Conservation (phyloP, 1,140 invertebrate species). For the Brachionus manjavacas region DNA sequence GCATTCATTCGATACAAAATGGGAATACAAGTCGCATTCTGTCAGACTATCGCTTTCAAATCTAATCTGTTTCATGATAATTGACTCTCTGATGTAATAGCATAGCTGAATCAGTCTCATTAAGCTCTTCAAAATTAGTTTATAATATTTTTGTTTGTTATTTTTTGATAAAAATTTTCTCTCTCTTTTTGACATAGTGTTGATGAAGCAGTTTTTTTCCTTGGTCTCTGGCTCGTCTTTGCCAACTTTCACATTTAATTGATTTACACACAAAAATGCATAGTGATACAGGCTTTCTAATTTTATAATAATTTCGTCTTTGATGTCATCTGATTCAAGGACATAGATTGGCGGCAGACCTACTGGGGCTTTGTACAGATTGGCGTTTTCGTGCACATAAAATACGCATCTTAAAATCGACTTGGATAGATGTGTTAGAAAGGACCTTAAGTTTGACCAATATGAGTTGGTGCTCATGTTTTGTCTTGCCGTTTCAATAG, state of each 20-base stretch:
- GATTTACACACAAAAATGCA: neutral
- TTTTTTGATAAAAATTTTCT: neutral
- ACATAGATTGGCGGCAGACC: conserved; percentile 7
- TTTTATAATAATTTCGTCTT: neutral
- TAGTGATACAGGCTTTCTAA: conserved; percentile 7
- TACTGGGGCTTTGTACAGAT: neutral
- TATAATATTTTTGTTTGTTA: neutral
- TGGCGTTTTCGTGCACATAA: conserved; percentile 25
- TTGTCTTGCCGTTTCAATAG: neutral
- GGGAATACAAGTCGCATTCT: conserved; percentile 10
- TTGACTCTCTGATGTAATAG: neutral
- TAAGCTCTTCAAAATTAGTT: neutral
- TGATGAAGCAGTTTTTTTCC: neutral
- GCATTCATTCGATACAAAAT: neutral
- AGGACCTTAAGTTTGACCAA: neutral
- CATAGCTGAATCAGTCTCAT: neutral
- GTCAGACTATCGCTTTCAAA: neutral
- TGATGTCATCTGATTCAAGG: neutral
- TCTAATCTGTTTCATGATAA: conserved; percentile 10
- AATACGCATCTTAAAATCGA: neutral
- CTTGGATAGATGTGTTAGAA: neutral
- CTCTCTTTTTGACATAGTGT: neutral
- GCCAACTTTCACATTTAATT: neutral
- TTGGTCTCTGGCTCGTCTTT: neutral
- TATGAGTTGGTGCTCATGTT: neutral